These are phyloP conservation scores for Plecturocebus donacophilus DNA, from an alignment of 2,113 vertebrate species.

Conservation along the genomic window DNA sequence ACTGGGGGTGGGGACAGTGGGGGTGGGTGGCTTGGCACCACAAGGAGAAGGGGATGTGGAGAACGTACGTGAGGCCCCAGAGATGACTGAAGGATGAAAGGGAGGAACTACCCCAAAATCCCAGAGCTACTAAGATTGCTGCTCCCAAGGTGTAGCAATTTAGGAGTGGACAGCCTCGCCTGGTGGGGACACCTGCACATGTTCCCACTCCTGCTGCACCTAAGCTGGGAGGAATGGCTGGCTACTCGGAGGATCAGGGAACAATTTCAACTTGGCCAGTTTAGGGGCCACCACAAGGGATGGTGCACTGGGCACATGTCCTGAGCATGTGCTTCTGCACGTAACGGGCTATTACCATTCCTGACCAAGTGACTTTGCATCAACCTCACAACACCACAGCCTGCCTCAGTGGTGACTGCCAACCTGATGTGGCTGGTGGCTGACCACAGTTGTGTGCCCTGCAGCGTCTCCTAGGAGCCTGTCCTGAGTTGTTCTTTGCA, in stretches of 20 bases:
- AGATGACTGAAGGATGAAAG: not conserved
- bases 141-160: too few species aligned
- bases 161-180: not conserved
- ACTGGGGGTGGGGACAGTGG: not conserved
- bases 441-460: not conserved
- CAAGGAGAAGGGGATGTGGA: not conserved
- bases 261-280: not conserved
- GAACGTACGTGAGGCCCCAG: accelerated
- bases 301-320: accelerated
- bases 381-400: not conserved
- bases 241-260: accelerated
- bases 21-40: not conserved
- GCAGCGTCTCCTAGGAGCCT: accelerated
- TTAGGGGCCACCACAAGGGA: too few species aligned
- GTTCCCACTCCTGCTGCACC: not conserved
- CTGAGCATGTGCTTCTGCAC: not conserved
- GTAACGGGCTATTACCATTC: not conserved
- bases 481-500: not conserved
- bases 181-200: accelerated
- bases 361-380: too few species aligned
- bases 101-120: not conserved
- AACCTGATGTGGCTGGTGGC: not conserved
- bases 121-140: not conserved
- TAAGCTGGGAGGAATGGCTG: not conserved
- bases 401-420: not conserved